phyloP scores from a whole-genome alignment of 2,888 invertebrate genomes.

The Stenolophus ochropezus region DNA sequence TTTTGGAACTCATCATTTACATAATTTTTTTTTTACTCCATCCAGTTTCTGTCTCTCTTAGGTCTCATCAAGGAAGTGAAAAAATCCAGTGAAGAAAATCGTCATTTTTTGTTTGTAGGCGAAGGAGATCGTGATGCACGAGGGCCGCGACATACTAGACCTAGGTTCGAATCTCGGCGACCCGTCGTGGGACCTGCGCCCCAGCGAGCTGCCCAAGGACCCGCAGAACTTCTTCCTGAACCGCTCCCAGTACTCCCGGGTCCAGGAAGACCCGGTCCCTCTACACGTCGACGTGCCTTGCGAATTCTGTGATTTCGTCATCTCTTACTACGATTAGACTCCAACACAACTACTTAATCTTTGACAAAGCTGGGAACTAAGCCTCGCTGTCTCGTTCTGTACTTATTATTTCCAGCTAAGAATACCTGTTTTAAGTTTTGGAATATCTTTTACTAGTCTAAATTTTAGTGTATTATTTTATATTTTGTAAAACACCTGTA shows the following conservation, averaged over 20 bases:
- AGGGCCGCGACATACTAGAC: constrained; percentile 77
- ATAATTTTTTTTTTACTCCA: too few relatives aligned
- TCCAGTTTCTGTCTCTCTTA: too few relatives aligned
- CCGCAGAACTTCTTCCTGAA: constrained; percentile 77
- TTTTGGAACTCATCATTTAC: too few relatives aligned
- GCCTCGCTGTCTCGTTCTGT: neutral
- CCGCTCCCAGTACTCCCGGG: constrained; percentile 75
- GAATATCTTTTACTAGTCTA: neutral
- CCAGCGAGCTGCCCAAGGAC: constrained; percentile 76
- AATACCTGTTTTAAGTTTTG: neutral
- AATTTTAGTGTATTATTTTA: constrained; percentile 41
- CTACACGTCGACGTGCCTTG: constrained; percentile 61
- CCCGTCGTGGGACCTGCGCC: constrained; percentile 75
- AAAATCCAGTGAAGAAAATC: neutral
- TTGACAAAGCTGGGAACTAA: constrained; percentile 25
- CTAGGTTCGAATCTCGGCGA: constrained; percentile 76
- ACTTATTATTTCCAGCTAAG: neutral
- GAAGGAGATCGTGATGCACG: constrained; percentile 70
- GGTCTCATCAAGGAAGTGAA: neutral
- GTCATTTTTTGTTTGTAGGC: neutral
- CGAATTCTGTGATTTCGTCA: constrained; percentile 63
- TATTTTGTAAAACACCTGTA: neutral
- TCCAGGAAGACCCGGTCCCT: constrained; percentile 62
- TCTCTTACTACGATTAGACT: constrained; percentile 60
- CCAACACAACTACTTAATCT: constrained; percentile 3